phyloP scores from a whole-genome alignment of 2,888 invertebrate genomes.

The Heliconius sara region DNA sequence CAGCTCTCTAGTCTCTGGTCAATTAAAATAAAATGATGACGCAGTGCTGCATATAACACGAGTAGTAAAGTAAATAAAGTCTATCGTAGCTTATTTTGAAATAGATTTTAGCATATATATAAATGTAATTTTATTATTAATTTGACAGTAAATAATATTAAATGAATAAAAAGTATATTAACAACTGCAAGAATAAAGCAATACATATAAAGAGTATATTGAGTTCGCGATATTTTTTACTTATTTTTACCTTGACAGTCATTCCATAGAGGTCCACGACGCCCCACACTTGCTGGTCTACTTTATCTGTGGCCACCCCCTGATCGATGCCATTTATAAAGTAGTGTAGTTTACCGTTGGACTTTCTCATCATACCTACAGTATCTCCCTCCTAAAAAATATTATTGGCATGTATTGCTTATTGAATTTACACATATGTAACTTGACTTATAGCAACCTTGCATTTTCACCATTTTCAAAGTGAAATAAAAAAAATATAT shows the following conservation, averaged over 20 bases:
- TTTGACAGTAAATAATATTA: background rate
- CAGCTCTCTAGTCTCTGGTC: background rate
- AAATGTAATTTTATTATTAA: background rate
- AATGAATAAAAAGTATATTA: too few relatives aligned
- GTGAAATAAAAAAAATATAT: too few relatives aligned
- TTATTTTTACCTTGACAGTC: conserved; percentile 86
- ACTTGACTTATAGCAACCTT: too few relatives aligned
- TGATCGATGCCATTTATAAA: conserved; percentile 97
- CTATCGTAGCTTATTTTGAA: background rate
- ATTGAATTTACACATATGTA: background rate
- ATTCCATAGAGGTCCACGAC: conserved; percentile 97
- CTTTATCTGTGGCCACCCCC: conserved; percentile 93
- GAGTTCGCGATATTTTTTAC: conserved; percentile 9
- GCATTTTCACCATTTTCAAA: too few relatives aligned
- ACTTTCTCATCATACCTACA: conserved; percentile 95
- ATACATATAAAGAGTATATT: background rate
- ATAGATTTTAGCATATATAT: background rate
- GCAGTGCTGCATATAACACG: background rate
- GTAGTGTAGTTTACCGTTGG: conserved; percentile 94
- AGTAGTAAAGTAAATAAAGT: background rate
- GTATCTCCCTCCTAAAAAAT: conserved; percentile 90
- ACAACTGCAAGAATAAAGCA: too few relatives aligned
- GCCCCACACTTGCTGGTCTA: conserved; percentile 93
- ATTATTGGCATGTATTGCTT: conserved; percentile 6
- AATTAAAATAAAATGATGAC: background rate